Base-by-base conservation (phyloP, 2,888 invertebrate genomes). In the Epistrophe grossulariae region DNA sequence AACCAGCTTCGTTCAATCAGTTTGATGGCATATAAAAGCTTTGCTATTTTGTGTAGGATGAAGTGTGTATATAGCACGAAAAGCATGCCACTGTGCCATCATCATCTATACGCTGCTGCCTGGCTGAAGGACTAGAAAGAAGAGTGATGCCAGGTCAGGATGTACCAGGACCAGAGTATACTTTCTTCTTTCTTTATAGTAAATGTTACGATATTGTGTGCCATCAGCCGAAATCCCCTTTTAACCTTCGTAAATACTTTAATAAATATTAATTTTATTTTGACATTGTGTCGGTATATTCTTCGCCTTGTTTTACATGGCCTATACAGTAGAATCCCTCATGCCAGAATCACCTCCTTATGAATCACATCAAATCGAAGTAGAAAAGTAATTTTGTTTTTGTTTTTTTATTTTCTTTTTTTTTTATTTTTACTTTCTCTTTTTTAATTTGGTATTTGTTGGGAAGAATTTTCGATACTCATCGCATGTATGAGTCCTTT, bases 251-350 rank as follows among this genome's bases (percentile, higher is more conserved):
- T 79, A 87, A 83, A 87, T 83, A 82, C 87, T 83, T 87, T 87
- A 87, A 87, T 87, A 87, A 87, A 87, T 87, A 87, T 87, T 87
- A 87, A 87, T 87, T 87, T 87, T 83, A 74, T 79, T 79, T 70
- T 72, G 72, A 64, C 76, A 72, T 79, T 79, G 71, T 40, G 55
- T 35, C 48, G 76, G 87, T 83, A 64, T 60, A 64, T 60, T 77
- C 81, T 80, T 68, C 66, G 84, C 57, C 73, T 77, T 78, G 81
- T 82, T 82, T 73, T 68, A 78, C 77, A 82, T 57, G 73, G 48
- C 28, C 70, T n/a, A n/a, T n/a, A 55, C 40, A 40, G 52, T 40
- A 9, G 55, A 68, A 50, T 19, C 38, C 31, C 50, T 38, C 17
- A 40, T 68, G 11, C 68, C 52, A 60, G 35, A 48, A 38, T 35